A percentile compares a stretch with the other conserved stretches of the same genome.
Conservation (phyloP, 2,888 invertebrate genomes). For the Sabellastarte sp. region DNA sequence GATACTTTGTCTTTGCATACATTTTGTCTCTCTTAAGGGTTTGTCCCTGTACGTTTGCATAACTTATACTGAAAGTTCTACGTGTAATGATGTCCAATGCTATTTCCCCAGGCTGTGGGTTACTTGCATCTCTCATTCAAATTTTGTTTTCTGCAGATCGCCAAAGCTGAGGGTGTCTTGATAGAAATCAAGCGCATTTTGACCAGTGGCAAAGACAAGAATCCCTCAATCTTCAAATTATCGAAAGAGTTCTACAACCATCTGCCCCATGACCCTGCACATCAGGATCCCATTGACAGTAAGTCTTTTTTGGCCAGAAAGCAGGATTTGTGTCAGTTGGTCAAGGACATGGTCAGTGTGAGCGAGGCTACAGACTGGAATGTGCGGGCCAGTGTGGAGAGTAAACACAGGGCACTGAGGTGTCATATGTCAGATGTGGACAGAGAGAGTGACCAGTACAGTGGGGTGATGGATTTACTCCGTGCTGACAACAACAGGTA, state of each 20-base stretch:
- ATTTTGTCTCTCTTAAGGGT: too few species aligned
- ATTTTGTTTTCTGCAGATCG: conserved; percentile 36
- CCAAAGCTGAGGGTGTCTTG: conserved; percentile 51
- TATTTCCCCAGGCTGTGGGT: too few species aligned
- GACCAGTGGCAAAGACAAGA: too few species aligned
- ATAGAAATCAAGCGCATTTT: conserved; percentile 36
- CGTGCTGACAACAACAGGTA: conserved; percentile 7
- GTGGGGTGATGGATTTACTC: conserved; percentile 21
- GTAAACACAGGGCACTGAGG: conserved; percentile 49
- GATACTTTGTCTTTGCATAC: too few species aligned
- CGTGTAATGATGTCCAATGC: too few species aligned
- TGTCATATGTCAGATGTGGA: conserved; percentile 38
- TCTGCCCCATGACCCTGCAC: background rate
- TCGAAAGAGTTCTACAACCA: conserved; percentile 39
- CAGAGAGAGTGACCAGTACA: conserved; percentile 20
- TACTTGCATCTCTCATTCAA: too few species aligned
- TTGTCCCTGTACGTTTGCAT: too few species aligned
- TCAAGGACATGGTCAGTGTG: conserved; percentile 47
- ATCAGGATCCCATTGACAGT: background rate
- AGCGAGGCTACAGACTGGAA: conserved; percentile 54
- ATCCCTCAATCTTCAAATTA: conserved; percentile 19
- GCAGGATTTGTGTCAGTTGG: background rate
- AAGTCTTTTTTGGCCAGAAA: background rate
- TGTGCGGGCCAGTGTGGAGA: conserved; percentile 33
- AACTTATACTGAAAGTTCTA: too few species aligned